Evolutionary conservation across 2,888 invertebrate species (phyloP), one percentile per base, ranked within the genome.

Genomic region (Nineta flava): DNA sequence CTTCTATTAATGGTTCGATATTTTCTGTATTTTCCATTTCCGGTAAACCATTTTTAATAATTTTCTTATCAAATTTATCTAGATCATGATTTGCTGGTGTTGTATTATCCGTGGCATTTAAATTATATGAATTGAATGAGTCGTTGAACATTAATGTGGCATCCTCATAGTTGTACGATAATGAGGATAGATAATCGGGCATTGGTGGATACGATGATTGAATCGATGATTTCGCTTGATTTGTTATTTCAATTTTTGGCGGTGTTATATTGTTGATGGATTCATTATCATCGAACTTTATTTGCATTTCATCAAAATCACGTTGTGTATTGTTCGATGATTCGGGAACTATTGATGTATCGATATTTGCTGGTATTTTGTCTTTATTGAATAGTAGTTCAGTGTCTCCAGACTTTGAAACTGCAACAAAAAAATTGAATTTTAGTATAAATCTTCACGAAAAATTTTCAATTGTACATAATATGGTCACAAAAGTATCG

Each of bases 11-110:
- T 16, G 53, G 51, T 21, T 49, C 34, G 16, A 50, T 47, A 17
- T 35, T 40, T 34, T 58, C 58, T 15, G 48, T 50, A 43, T 55
- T 54, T 38, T 63, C 62, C 10, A n/a, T 42, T 50, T 59, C 44
- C 9, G 44, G 15, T 19, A 44, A 17, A 13, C 44, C 44, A 13
- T 44, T 44, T 44, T 44, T 44, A n/a, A 44, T 19, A 13, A 44
- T 10, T 26, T 26, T 19, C 26, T 44, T 44, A 19, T 44, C 44
- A 19, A n/a, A 26, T 21, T 44, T 44, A 13, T 38, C n/a, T 6
- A 13, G 2, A 38, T 38, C 38, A 15, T n/a, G 38, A n/a, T 38
- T 15, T 6, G 7, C 38, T 13, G n/a, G 38, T 4, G n/a, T 7
- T 15, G 15, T 15, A 15, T 38, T 38, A 15, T 38, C 15, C 2